These are phyloP conservation scores for Phoxinus phoxinus DNA, from an alignment of 2,113 vertebrate genomes.

Conservation along the genomic window DNA sequence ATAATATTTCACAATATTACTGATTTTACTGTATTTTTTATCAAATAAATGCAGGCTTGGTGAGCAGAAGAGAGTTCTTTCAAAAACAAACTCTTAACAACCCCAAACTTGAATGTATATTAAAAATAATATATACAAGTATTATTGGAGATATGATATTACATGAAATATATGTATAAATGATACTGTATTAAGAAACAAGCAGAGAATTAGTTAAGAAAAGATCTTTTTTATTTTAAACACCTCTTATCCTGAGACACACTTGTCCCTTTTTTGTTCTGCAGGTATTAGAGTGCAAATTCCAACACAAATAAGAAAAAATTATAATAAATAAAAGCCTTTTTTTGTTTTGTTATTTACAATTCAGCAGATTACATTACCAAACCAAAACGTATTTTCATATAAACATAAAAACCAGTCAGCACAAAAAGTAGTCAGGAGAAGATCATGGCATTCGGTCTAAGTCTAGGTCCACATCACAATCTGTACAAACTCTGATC, in stretches of 20 bases:
- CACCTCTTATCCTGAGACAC: constrained; percentile 66
- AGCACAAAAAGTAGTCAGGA: constrained; percentile 33
- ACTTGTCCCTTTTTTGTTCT: constrained; percentile 74
- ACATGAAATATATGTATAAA: not conserved
- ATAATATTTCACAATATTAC: too few species aligned
- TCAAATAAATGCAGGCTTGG: too few species aligned
- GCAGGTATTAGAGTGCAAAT: constrained; percentile 68
- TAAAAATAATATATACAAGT: not conserved
- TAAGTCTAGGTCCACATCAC: constrained; percentile 35
- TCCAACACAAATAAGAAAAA: constrained; percentile 67
- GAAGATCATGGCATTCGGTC: constrained; percentile 20
- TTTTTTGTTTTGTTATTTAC: constrained; percentile 71
- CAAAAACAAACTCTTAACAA: not conserved
- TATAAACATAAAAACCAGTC: constrained; percentile 38
- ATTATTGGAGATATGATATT: too few species aligned
- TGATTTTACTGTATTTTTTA: too few species aligned
- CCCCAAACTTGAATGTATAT: not conserved
- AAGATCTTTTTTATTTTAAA: constrained; percentile 71
- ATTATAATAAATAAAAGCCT: constrained; percentile 70
- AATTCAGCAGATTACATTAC: constrained; percentile 60
- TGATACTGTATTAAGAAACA: not conserved
- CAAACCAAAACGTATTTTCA: constrained; percentile 50
- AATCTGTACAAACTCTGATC: constrained; percentile 34
- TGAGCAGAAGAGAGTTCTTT: too few species aligned
- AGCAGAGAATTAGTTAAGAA: constrained; percentile 58